phyloP scores from a whole-genome alignment of 2,113 vertebrate species.

The Grantiella picta region DNA sequence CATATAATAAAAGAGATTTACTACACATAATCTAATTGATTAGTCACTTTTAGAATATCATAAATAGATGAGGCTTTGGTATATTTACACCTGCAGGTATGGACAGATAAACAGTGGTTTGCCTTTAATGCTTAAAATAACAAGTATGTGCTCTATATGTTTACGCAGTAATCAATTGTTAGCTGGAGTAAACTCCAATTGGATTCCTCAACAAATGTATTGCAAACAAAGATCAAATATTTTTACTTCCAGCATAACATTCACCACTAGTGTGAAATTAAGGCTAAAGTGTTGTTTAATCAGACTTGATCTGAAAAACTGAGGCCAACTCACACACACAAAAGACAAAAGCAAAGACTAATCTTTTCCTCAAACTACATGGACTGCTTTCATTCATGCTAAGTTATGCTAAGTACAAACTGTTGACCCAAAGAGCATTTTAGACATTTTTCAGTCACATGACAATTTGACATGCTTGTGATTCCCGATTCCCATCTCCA shows the following conservation, averaged over 20 bases:
- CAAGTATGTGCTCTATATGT: not conserved
- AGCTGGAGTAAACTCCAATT: not conserved
- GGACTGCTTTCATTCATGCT: conserved; percentile 51
- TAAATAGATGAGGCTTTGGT: not conserved
- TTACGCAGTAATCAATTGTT: conserved; percentile 3
- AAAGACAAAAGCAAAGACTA: conserved; percentile 54
- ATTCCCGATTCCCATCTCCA: conserved; percentile 64
- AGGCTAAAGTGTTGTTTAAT: conserved; percentile 42
- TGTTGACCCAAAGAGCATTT: conserved; percentile 76
- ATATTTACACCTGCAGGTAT: not conserved
- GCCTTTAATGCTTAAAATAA: not conserved
- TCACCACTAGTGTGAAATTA: conserved; percentile 50
- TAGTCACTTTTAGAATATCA: not conserved
- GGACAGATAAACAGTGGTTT: not conserved
- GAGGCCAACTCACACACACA: conserved; percentile 20
- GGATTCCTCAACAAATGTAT: conserved; percentile 34
- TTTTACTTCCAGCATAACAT: conserved; percentile 8
- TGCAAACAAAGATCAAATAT: conserved; percentile 54
- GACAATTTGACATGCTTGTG: conserved; percentile 66
- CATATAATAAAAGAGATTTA: not conserved
- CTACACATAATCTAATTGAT: not conserved
- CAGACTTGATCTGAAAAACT: conserved; percentile 47
- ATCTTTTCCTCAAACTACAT: conserved; percentile 64
- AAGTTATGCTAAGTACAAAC: conserved; percentile 66
- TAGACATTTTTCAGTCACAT: conserved; percentile 75